A percentile compares a stretch with the other conserved stretches of the same genome.
These are phyloP conservation scores for Eupithecia dodoneata DNA, from an alignment of 2,888 invertebrate genomes.

Conservation along the genomic window DNA sequence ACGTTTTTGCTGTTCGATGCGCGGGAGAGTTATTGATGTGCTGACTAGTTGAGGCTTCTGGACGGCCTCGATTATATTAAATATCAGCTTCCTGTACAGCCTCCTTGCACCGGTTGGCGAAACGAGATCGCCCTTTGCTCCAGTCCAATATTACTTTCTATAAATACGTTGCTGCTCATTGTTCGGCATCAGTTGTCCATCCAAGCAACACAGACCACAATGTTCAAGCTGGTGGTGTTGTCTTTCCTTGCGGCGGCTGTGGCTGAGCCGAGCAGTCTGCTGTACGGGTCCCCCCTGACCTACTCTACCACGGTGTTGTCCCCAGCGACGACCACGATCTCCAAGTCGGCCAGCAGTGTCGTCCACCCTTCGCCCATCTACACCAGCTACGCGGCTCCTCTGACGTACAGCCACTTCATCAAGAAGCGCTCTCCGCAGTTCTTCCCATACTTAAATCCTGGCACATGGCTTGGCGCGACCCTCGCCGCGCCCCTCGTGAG, in stretches of 20 bases:
- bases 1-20: slow-evolving; percentile 34
- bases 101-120: slow-evolving; percentile 72
- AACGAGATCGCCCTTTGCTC: slow-evolving; percentile 72
- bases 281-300: slow-evolving; percentile 51
- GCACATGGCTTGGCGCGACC: slow-evolving; percentile 43
- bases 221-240: slow-evolving; percentile 84
- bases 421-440: slow-evolving; percentile 56
- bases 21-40: slow-evolving; percentile 60
- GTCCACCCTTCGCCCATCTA: slow-evolving; percentile 70
- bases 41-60: slow-evolving; percentile 55
- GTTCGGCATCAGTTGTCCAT: slow-evolving; percentile 69
- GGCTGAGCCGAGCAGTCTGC: slow-evolving; percentile 66
- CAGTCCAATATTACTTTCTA: slow-evolving; percentile 62
- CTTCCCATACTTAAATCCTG: slow-evolving; percentile 46
- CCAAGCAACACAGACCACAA: slow-evolving; percentile 76
- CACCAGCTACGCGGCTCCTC: slow-evolving; percentile 54
- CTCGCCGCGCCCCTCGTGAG: slow-evolving; percentile 38
- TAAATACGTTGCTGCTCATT: slow-evolving; percentile 64
- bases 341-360: slow-evolving; percentile 73
- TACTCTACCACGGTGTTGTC: slow-evolving; percentile 55
- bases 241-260: slow-evolving; percentile 83
- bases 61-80: slow-evolving; percentile 69
- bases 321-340: slow-evolving; percentile 67
- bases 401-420: slow-evolving; percentile 63
- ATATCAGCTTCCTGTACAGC: slow-evolving; percentile 74